Evolutionary conservation across 2,888 invertebrate species (phyloP).

Genomic region (Gastrophysa polygoni): DNA sequence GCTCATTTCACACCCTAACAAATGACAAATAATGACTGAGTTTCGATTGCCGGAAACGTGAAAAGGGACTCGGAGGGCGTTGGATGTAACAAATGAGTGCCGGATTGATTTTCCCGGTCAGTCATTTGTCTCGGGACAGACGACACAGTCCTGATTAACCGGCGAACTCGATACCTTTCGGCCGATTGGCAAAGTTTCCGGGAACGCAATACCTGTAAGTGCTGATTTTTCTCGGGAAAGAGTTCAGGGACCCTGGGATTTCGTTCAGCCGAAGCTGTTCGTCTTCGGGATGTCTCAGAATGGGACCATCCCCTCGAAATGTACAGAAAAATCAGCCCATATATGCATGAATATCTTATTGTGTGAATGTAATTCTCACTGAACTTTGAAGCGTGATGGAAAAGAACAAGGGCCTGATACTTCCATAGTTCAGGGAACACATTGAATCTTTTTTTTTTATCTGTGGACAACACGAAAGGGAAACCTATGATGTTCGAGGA

Average conservation of each 20-base stretch:
- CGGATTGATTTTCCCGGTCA: constrained; percentile 53
- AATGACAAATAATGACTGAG: constrained; percentile 30
- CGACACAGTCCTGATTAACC: constrained; percentile 49
- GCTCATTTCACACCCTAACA: constrained; percentile 22
- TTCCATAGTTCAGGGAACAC: too few species aligned
- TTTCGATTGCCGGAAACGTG: constrained; percentile 25
- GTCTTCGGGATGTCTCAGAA: too few species aligned
- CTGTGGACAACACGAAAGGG: too few species aligned
- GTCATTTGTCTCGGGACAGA: constrained; percentile 51
- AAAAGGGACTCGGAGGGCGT: constrained; percentile 34
- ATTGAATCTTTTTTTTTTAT: too few species aligned
- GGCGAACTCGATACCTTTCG: constrained; percentile 46
- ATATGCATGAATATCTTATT: too few species aligned
- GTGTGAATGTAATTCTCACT: too few species aligned
- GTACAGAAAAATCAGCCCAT: too few species aligned
- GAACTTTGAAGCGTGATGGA: too few species aligned
- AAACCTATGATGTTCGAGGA: too few species aligned
- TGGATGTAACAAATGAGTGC: constrained; percentile 47
- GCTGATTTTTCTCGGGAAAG: constrained; percentile 23
- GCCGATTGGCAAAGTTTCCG: constrained; percentile 46
- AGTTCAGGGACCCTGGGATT: neutral
- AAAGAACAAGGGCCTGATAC: too few species aligned
- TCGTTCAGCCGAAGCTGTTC: too few species aligned
- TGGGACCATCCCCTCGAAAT: too few species aligned
- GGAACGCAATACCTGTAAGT: constrained; percentile 39